A percentile compares a stretch with the other conserved stretches of the same genome.
Evolutionary conservation across 2,888 invertebrate species (phyloP).

Genomic region (Dolichomitus sp.): DNA sequence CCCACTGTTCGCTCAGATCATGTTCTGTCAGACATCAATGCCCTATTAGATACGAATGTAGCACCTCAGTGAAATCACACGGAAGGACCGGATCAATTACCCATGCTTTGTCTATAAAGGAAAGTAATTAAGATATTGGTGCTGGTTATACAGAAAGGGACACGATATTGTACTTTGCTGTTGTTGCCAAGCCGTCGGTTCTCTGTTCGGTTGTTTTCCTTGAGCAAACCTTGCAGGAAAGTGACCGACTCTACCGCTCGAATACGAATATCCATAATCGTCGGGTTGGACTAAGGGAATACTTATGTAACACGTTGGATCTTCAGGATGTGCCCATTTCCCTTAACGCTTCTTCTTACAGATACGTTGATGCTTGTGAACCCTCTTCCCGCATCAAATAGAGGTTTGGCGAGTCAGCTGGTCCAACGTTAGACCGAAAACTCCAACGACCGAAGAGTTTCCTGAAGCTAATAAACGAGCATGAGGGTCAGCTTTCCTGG

Average conservation of each 20-base stretch:
- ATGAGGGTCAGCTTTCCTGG: background rate
- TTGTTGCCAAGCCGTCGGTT: constrained; percentile 15
- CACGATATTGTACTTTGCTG: background rate
- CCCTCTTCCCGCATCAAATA: constrained; percentile 15
- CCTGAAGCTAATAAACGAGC: constrained; percentile 8
- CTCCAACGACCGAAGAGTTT: constrained; percentile 6
- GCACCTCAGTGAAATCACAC: background rate
- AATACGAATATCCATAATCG: constrained; percentile 17
- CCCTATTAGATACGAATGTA: constrained; percentile 2
- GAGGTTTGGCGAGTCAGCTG: constrained; percentile 16
- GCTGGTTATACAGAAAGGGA: constrained; percentile 17
- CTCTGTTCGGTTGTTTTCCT: constrained; percentile 32
- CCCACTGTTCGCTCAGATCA: constrained; percentile 38
- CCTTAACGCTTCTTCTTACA: background rate
- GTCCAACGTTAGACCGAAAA: constrained; percentile 1
- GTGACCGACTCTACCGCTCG: background rate
- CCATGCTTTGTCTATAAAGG: constrained; percentile 1
- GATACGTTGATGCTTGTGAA: background rate
- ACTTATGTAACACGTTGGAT: constrained; percentile 3
- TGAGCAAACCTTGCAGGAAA: constrained; percentile 34
- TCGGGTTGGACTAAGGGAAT: background rate
- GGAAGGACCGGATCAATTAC: background rate
- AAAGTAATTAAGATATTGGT: constrained; percentile 36
- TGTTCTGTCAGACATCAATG: constrained; percentile 34
- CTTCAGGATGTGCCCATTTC: background rate